Conservation (phyloP, 2,888 invertebrate species). For the Coelopa pilipes region DNA sequence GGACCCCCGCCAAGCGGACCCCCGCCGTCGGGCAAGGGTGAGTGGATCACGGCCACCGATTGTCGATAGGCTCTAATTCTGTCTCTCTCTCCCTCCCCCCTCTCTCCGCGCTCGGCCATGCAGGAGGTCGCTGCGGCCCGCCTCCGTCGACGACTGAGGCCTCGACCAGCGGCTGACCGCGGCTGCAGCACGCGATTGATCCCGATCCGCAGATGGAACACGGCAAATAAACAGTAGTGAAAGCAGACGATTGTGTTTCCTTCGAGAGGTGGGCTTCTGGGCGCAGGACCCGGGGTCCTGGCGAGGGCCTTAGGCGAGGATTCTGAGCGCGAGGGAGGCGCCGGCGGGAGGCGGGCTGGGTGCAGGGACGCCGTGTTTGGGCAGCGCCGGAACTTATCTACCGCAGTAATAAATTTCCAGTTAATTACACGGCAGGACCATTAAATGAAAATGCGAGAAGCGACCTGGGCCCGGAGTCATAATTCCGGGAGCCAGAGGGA, state of each 20-base stretch:
- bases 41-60: too few relatives aligned
- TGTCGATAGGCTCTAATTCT: too few relatives aligned
- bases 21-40: constrained; percentile 35
- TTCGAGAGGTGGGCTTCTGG: not conserved
- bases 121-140: constrained; percentile 39
- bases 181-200: too few relatives aligned
- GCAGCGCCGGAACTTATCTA: constrained; percentile 41
- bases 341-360: too few relatives aligned
- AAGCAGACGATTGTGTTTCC: too few relatives aligned
- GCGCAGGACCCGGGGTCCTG: too few relatives aligned
- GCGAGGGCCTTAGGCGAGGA: too few relatives aligned
- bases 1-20: constrained; percentile 42
- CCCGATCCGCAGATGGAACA: too few relatives aligned
- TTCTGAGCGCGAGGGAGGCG: too few relatives aligned
- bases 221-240: too few relatives aligned
- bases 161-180: not conserved
- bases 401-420: constrained; percentile 51
- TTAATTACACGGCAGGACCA: constrained; percentile 46
- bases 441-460: constrained; percentile 19
- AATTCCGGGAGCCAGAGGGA: not conserved
- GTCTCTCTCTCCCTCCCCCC: too few relatives aligned
- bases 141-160: constrained; percentile 34
- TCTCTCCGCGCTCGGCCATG: too few relatives aligned
- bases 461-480: not conserved
- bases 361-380: not conserved